Evolutionary conservation across 1,140 invertebrate species (phyloP), one percentile per base, ranked within the genome.

Genomic region (Ptiloglossa arizonensis): DNA sequence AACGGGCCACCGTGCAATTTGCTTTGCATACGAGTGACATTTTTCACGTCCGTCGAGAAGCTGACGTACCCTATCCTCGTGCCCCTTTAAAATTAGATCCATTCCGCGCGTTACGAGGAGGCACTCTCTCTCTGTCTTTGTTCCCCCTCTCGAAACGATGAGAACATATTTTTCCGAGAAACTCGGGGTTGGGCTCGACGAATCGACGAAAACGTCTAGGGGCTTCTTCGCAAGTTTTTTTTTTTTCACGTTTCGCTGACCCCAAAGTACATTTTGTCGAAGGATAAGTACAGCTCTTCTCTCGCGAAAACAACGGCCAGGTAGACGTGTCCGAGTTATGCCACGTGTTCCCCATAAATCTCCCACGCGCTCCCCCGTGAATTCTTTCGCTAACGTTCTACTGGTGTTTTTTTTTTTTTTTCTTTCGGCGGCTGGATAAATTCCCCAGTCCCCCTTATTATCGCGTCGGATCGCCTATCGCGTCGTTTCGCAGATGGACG

Each of bases 1-100:
- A 88, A 87, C 80, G 68, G n/a, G 62, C 81, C 68, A 77, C 54
- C 70, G 79, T 69, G 78, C 83, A 85, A 88, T 89, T 89, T 85
- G 87, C 79, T 89, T 86, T 85, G 85, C 86, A 87, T 87, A 84
- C 68, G 72, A 72, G 68, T 75, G 82, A 86, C 81, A 87, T 87
- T 89, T 89, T 89, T 87, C 87, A 87, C 74, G 57, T 73, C 78
- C 70, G 82, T 79, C 69, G 83, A 59, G 32, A 82, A 54, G 48
- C 57, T 79, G 82, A 84, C 79, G 50, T 62, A 1, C 35, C 59
- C 54, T 19, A n/a, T 5, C 54, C 24, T 3, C 19, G 29, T n/a
- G n/a, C 52, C 70, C 72, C 27, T 57, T 46, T 44, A 11, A 74
- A 67, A 74, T 74, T 67, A 54, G 62, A 73, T 56, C 19, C 48